Evolutionary conservation across 2,888 invertebrate genomes (phyloP), one percentile per base, ranked within the genome.

Genomic region (Zonitis immaculata): DNA sequence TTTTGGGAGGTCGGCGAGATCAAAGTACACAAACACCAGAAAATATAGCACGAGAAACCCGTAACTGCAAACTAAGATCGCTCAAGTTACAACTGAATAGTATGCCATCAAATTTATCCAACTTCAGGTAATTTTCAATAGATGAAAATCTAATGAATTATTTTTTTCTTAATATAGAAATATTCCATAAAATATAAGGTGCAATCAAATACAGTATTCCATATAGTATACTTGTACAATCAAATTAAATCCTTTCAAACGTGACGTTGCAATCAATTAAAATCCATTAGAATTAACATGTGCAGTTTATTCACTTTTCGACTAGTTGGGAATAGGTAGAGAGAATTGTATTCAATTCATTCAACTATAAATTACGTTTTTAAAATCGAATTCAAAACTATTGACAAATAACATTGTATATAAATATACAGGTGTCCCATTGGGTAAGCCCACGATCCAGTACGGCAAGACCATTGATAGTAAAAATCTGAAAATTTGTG

Each of bases 1-100:
- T 49, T 48, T 57, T 57, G 47, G 65, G 76, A 44, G 70, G 77
- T 47, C 80, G 79, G 7, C 77, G 81, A 57, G 85, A 89, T 69
- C 85, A 87, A 59, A 82, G 82, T 42, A 89, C 88, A 7, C 88
- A 86, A 77, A 88, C 86, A 2, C 86, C 85, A 1, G 82, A 82
- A 46, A 86, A 84, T 73, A 87, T 89, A 60, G 82, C 82, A 1
- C 81, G 83, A 9, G 88, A 88, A 71, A 86, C 87, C 6, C 75
- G 83, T 57, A 81, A 82, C 68, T 75, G 78, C 65, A 80, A 80
- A 67, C 72, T 84, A 62, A 78, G 80, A 59, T 78, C 83, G 47
- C 77, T 85, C 58, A 82, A 82, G 68, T 76, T 84, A 60, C 81
- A 83, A 60, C 75, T 85, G 22, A 84, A 84, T 70, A 83, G 79